These are phyloP conservation scores for Drosophila fulvimacula DNA, from an alignment of 2,888 invertebrate genomes.

Conservation along the genomic window DNA sequence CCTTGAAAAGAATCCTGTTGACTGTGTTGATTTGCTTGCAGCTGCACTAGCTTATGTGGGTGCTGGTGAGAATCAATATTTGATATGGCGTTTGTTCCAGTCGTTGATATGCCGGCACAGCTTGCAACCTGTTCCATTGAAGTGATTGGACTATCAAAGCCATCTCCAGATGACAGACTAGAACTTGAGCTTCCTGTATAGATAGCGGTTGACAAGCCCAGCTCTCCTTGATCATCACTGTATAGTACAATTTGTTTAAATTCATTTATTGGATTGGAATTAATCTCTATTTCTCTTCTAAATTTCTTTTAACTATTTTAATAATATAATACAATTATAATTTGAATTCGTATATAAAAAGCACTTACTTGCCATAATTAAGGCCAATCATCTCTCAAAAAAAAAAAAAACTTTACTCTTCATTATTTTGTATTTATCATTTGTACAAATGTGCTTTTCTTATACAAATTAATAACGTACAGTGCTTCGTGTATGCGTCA, in stretches of 20 bases:
- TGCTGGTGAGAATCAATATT: conserved; percentile 54
- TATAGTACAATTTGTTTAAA: conserved; percentile 76
- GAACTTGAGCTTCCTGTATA: conserved; percentile 89
- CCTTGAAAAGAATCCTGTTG: conserved; percentile 82
- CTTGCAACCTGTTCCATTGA: conserved; percentile 89
- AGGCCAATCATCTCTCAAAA: conserved; percentile 81
- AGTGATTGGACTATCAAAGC: conserved; percentile 90
- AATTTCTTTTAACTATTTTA: neutral
- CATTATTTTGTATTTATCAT: conserved; percentile 53
- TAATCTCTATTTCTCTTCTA: neutral
- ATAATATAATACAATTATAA: neutral
- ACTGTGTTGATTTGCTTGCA: conserved; percentile 75
- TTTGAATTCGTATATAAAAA: neutral
- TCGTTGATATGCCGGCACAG: conserved; percentile 49
- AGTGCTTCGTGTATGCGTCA: neutral
- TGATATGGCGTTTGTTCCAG: conserved; percentile 41
- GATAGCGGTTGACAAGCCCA: conserved; percentile 86
- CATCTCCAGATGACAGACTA: conserved; percentile 85
- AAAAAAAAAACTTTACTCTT: conserved; percentile 81
- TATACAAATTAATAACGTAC: neutral
- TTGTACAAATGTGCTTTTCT: conserved; percentile 1
- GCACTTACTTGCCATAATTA: conserved; percentile 80
- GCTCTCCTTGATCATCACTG: conserved; percentile 89
- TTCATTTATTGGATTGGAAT: neutral
- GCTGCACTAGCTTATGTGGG: conserved; percentile 61